Evolutionary conservation across 2,113 vertebrate genomes (phyloP), one percentile per base, ranked within the genome.

Genomic region (Syngnathoides biaculeatus): DNA sequence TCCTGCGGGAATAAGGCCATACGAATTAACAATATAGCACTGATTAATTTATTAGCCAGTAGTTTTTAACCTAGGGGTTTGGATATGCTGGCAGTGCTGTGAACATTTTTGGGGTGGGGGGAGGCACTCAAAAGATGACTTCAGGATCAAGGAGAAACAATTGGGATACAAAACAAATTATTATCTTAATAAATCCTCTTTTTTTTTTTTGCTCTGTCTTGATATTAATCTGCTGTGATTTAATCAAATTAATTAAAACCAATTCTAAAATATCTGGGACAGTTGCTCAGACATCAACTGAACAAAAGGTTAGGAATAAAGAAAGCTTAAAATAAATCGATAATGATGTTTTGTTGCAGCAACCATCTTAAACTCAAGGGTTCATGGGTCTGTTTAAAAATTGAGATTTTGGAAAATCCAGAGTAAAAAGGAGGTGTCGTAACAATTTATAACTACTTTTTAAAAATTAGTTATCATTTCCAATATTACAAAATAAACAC

Each of bases 11-110:
- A 79, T 69, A 84, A 66, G 75, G 65, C 71, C 77, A 52, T 80
- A 68, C 79, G 77, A 86, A 80, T 88, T 78, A 88, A 84, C 84
- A 75, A 77, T 78, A 79, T 77, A 78, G 64, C 77, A 67, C 75
- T 72, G 86, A 88, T 83, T 80, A 77, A 82, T 86, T 78, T 75
- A 82, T 84, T 78, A 78, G 77, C 58, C 74, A 64, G 71, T 72
- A 69, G 57, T 67, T 81, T 81, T 70, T 75, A 65, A 84, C 84
- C 84, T 73, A 60, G 50, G 80, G 86, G 56, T 72, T 65, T 68
- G 78, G 75, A 73, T 65, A 58, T 55, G 68, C 50, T 72, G 43
- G 63, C 55, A 63, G 39, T 43, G 65, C 40, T 11, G 19, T 56
- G 60, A 71, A 15, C 9, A 17, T 20, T 57, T 68, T 68, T 57